Evolutionary conservation across 1,140 invertebrate genomes (phyloP).

Genomic region (Ostrea edulis): DNA sequence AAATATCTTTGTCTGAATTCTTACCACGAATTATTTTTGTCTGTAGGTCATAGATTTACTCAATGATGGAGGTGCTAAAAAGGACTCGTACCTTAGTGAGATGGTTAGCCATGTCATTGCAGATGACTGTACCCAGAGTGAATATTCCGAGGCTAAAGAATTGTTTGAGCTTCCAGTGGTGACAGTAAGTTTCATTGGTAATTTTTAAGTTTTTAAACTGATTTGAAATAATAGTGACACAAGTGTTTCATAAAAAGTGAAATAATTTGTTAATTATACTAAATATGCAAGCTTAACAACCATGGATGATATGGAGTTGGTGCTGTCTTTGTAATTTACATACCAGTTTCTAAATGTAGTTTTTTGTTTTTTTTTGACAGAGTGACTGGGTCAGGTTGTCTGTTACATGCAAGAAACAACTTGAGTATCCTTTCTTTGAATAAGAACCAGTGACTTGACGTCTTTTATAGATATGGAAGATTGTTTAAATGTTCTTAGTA

Average conservation of each 20-base stretch:
- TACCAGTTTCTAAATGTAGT: constrained; percentile 42
- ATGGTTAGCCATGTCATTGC: constrained; percentile 93
- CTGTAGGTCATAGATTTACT: constrained; percentile 87
- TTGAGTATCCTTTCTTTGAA: constrained; percentile 87
- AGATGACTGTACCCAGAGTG: constrained; percentile 88
- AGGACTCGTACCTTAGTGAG: constrained; percentile 90
- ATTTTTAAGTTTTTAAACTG: too few species aligned
- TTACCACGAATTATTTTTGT: too few species aligned
- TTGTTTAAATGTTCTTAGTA: neutral
- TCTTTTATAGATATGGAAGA: neutral
- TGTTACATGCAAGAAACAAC: constrained; percentile 83
- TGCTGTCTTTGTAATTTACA: neutral
- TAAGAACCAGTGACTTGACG: too few species aligned
- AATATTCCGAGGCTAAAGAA: constrained; percentile 88
- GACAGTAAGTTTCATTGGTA: constrained; percentile 81
- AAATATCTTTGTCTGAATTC: too few species aligned
- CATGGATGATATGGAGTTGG: neutral
- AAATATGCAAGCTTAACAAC: too few species aligned
- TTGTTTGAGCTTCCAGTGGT: constrained; percentile 94
- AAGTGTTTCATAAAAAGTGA: too few species aligned
- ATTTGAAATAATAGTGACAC: too few species aligned
- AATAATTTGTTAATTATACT: neutral
- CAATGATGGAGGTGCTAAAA: constrained; percentile 90
- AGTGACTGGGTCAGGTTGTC: constrained; percentile 89
- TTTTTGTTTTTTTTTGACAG: constrained; percentile 76